Evolutionary conservation across 2,797 vertebrate genomes (phyloP).

Genomic region (Characodon lateralis): DNA sequence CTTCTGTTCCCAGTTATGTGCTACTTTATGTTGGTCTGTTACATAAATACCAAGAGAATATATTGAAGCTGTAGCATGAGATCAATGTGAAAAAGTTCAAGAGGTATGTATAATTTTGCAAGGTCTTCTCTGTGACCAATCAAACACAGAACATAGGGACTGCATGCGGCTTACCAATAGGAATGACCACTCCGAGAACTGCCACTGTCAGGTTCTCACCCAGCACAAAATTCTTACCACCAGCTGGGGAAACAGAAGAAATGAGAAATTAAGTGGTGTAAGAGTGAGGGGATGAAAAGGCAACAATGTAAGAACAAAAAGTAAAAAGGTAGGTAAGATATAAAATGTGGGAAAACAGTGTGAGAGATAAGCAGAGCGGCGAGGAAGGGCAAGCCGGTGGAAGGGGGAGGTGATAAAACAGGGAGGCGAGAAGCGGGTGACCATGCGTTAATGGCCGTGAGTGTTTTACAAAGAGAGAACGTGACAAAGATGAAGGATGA

Average conservation of each 20-base stretch:
- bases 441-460: slow-evolving; percentile 33
- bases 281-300: slow-evolving; percentile 19
- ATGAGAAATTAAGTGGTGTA: slow-evolving; percentile 15
- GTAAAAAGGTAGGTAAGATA: background rate
- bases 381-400: background rate
- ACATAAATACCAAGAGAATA: background rate
- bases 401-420: slow-evolving; percentile 37
- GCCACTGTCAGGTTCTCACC: slow-evolving; percentile 93
- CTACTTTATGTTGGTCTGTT: background rate
- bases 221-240: slow-evolving; percentile 85
- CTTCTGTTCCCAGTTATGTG: background rate
- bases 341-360: slow-evolving; percentile 33
- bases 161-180: slow-evolving; percentile 87
- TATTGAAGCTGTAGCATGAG: background rate
- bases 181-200: slow-evolving; percentile 92
- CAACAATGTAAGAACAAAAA: background rate
- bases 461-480: slow-evolving; percentile 48
- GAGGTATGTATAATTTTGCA: background rate
- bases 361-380: slow-evolving; percentile 40
- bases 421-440: slow-evolving; percentile 12
- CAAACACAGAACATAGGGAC: slow-evolving; percentile 30
- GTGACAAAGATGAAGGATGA: slow-evolving; percentile 4
- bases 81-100: background rate
- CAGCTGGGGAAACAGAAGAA: slow-evolving; percentile 81
- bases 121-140: slow-evolving; percentile 26